Percentiles rank a stretch among this genome's conserved stretches.
phyloP scores from a whole-genome alignment of 1,140 invertebrate species.

The Meloidogyne exigua region DNA sequence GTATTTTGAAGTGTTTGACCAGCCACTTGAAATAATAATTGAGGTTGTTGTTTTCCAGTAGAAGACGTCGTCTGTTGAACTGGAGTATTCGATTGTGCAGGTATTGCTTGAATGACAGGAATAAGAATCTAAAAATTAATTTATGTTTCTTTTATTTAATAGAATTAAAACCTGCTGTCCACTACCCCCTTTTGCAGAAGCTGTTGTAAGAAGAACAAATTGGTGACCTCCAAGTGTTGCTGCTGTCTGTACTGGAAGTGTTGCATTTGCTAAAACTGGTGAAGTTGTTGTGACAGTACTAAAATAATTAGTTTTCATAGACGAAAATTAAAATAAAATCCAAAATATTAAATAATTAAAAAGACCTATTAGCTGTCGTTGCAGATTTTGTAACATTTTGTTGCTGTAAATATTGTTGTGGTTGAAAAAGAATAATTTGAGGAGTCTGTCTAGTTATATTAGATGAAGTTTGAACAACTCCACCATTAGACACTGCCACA shows the following conservation, averaged over 20 bases:
- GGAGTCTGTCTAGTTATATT: background rate
- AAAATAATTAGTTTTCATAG: background rate
- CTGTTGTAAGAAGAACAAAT: background rate
- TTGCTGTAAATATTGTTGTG: background rate
- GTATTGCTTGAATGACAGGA: slow-evolving; percentile 30
- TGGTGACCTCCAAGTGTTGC: background rate
- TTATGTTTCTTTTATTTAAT: background rate
- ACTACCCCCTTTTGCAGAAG: background rate
- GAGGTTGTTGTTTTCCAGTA: background rate
- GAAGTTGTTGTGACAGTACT: background rate
- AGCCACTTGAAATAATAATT: slow-evolving; percentile 34
- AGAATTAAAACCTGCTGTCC: background rate
- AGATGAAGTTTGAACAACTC: background rate
- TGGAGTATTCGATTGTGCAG: background rate
- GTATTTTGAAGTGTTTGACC: slow-evolving; percentile 13
- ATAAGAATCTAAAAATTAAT: slow-evolving; percentile 31
- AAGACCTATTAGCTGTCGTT: background rate
- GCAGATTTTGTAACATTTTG: background rate
- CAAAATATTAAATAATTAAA: too few species aligned
- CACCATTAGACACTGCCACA: background rate
- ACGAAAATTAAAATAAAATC: too few species aligned
- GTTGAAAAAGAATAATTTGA: background rate
- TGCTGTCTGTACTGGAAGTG: background rate
- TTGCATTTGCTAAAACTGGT: background rate
- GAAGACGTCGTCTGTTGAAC: slow-evolving; percentile 7